A percentile compares a stretch with the other conserved stretches of the same genome.
Evolutionary conservation across 2,797 vertebrate genomes (phyloP).

Genomic region (Semaprochilodus insignis): DNA sequence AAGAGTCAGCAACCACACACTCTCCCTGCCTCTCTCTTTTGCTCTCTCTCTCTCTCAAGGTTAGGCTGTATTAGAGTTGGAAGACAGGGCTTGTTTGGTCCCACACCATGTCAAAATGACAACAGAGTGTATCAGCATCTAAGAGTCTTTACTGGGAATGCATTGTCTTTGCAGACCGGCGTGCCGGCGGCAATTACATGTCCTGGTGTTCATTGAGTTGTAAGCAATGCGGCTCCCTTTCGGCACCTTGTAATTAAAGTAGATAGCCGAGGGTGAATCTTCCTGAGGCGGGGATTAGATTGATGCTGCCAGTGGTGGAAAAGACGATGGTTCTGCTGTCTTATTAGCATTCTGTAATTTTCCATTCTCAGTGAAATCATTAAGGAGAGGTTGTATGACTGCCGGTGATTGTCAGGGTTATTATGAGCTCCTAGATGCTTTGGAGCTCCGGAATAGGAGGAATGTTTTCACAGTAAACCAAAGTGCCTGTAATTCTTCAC

Average conservation of each 20-base stretch:
- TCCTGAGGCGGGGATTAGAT: conserved; percentile 18
- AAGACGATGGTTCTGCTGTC: background rate
- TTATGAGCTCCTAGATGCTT: conserved; percentile 34
- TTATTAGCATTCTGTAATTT: conserved; percentile 34
- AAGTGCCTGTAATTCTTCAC: background rate
- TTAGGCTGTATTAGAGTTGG: conserved; percentile 27
- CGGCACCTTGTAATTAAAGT: conserved; percentile 45
- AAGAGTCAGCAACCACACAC: conserved; percentile 13
- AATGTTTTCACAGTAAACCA: background rate
- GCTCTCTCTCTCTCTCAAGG: conserved; percentile 24
- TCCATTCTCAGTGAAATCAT: conserved; percentile 25
- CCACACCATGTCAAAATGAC: conserved; percentile 2
- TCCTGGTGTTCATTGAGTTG: conserved; percentile 30
- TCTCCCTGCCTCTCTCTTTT: conserved; percentile 6
- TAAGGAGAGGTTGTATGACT: conserved; percentile 11
- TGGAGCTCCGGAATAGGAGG: background rate
- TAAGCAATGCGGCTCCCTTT: conserved; percentile 9
- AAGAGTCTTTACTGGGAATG: background rate
- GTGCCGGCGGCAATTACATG: conserved; percentile 13
- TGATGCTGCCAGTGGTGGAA: conserved; percentile 22
- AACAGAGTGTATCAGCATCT: conserved; percentile 10
- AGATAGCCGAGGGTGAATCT: conserved; percentile 8
- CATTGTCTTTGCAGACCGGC: conserved; percentile 24
- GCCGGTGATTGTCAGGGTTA: background rate
- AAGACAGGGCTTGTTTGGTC: conserved; percentile 30